Base-by-base conservation (phyloP, 1,140 invertebrate genomes). In the Brachionus rubens region DNA sequence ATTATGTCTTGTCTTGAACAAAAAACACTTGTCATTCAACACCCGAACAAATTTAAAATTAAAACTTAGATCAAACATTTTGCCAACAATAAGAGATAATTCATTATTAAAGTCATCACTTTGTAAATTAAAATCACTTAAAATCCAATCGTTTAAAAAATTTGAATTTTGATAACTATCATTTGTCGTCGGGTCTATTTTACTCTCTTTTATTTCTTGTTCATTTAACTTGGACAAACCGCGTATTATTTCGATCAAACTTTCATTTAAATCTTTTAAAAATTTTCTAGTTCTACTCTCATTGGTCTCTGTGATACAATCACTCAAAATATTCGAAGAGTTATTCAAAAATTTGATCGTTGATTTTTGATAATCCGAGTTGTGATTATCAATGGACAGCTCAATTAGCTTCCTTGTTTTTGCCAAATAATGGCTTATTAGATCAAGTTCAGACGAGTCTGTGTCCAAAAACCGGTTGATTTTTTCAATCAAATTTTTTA, bases 21-120 rank as follows among this genome's bases (percentile, higher is more conserved):
- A 26, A 48, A 72, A 50, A 52, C 46, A 72, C 21, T 54, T 72
- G 9, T 21, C 19, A 72, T 54, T 72, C 6, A 72, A 36, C 9
- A 72, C 9, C 6, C 28, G 19, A 7, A 12, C 21, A n/a, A 50
- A 1, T 72, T 48, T 50, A 41, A 36, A 72, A 50, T 48, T 50
- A 50, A 72, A 72, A 24, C 46, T 72, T 41, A 72, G 50, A 48
- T 72, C 68, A 10, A 72, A 72, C 4, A 72, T 12, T 19, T 72
- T 54, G 9, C 24, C 68, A 4, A 21, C 24, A 5, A 72, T 48
- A n/a, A 72, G 21, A 19, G 43, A 50, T 30, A 72, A 26, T 26
- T 72, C 68, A 41, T 54, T 48, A 30, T 30, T 72, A 26, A 72
- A 72, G 33, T 72, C 68, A 26, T 72, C 36, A 19, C 43, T 50